Evolutionary conservation across 2,888 invertebrate species (phyloP), one percentile per base, ranked within the genome.

Genomic region (Drosophila mayaguana): DNA sequence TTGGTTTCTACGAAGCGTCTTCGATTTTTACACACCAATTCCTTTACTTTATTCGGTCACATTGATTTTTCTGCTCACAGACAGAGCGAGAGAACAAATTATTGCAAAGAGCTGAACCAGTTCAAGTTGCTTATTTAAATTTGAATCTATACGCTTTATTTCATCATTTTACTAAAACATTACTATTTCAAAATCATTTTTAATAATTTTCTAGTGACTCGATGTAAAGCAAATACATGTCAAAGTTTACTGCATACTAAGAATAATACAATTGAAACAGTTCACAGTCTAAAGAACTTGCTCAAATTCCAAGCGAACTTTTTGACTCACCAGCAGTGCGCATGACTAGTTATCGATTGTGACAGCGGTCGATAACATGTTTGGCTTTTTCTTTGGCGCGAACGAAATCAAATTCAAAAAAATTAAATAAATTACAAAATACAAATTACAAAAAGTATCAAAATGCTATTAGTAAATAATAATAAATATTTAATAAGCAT

Each of bases 271-370:
- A 38, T n/a, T n/a, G 3, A 40, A 40, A n/a, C 8, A n/a, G 16
- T n/a, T n/a, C 40, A 40, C n/a, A 2, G 8, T 4, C 12, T 25
- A 57, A 25, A 20, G 34, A 63, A 54, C 40, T 51, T 16, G 32
- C 18, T 57, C 36, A 22, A 34, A 16, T 28, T 48, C 38, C 7
- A 5, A 48, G 6, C 40, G 9, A 65, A 20, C 57, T 7, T 32
- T 45, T 40, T 22, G 18, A 25, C 12, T 63, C 54, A 50, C 22
- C 1, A 4, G 20, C 36, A 42, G 6, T 12, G 81, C 78, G 78
- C 81, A 77, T 60, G 77, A 11, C 36, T 38, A 45, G 3, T 42
- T 71, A 78, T 78, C 78, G 78, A 72, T 80, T 48, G 16, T n/a
- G 2, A 1, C 11, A 11, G 0, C 6, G 4, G n/a, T 48, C 78